phyloP scores from a whole-genome alignment of 2,797 vertebrate species.

The Intellagama lesueurii region DNA sequence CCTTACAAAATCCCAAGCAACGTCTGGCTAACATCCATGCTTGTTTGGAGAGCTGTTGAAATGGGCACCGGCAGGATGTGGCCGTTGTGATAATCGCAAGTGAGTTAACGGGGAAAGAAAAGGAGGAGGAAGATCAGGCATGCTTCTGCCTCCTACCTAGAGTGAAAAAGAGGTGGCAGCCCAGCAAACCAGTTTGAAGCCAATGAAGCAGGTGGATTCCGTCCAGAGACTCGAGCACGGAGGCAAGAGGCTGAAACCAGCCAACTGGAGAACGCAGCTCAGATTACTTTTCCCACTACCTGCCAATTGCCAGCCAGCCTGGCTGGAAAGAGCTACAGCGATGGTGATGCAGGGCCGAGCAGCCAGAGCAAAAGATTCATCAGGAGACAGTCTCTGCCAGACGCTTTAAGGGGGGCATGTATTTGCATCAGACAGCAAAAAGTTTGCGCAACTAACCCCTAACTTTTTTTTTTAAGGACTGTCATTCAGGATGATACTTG shows the following conservation, averaged over 20 bases:
- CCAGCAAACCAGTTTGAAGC: background rate
- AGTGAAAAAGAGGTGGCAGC: background rate
- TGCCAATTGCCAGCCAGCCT: slow-evolving; percentile 77
- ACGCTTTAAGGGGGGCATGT: background rate
- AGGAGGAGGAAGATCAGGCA: background rate
- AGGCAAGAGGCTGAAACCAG: slow-evolving; percentile 60
- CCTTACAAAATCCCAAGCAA: slow-evolving; percentile 51
- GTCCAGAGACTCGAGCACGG: slow-evolving; percentile 59
- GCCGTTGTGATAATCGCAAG: background rate
- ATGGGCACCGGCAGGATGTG: background rate
- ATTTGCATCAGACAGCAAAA: background rate
- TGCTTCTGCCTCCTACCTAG: accelerated
- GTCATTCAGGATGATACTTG: too few relatives aligned
- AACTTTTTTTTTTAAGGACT: too few relatives aligned
- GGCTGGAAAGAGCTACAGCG: slow-evolving; percentile 71
- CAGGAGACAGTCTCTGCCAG: slow-evolving; percentile 44
- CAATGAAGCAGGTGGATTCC: slow-evolving; percentile 73
- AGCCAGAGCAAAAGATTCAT: slow-evolving; percentile 26
- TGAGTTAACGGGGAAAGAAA: background rate
- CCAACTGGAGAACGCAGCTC: slow-evolving; percentile 74
- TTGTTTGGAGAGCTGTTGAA: background rate
- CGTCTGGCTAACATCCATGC: slow-evolving; percentile 39
- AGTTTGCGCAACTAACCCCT: background rate
- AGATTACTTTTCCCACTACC: slow-evolving; percentile 79
- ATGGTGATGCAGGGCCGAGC: slow-evolving; percentile 72